Base-by-base conservation (phyloP, 1,140 invertebrate genomes). In the Zaprionus camerounensis region DNA sequence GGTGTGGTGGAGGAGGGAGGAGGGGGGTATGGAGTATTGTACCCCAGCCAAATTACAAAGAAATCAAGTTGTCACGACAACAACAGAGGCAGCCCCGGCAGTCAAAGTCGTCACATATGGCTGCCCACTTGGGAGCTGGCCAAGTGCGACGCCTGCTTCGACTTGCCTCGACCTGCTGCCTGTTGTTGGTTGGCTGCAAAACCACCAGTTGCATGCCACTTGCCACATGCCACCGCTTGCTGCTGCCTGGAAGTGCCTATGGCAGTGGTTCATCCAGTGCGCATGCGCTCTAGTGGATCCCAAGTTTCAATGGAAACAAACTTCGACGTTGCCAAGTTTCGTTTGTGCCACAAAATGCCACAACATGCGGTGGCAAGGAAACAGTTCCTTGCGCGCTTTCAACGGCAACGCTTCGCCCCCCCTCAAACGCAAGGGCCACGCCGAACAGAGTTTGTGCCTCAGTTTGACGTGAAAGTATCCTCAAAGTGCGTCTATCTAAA, bases 361-460 rank as follows among this genome's bases (percentile, higher is more conserved):
- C 41, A 59, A 82, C 85, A 90, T 65, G 26, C 24, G 11, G 59
- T 44, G 51, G 64, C 57, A 31, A 20, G 71, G 57, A 68, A 80
- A 77, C 85, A 90, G 85, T 90, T 90, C 85, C 85, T 90, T 85
- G 85, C 85, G 85, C 85, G 85, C 79, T 81, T 90, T 90, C 85
- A 90, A 80, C 79, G 66, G 76, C 56, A 90, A 82, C 71, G 85
- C 41, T 46, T 9, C 41, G 41, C 41, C 41, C 41, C n/a, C 12
- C 41, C 41, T 5, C 13, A 41, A n/a, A n/a, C 38, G 15, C 36
- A n/a, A 46, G 41, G 41, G 41, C 41, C 7, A 46, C n/a, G 41
- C 41, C 3, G 41, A 2, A 7, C n/a, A 9, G 6, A 17, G n/a
- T 17, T 5, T 17, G n/a, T 46, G 1, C 6, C 7, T 17, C 7